These are phyloP conservation scores for Petrocephalus microphthalmus DNA, from an alignment of 2,113 vertebrate genomes.

Conservation along the genomic window DNA sequence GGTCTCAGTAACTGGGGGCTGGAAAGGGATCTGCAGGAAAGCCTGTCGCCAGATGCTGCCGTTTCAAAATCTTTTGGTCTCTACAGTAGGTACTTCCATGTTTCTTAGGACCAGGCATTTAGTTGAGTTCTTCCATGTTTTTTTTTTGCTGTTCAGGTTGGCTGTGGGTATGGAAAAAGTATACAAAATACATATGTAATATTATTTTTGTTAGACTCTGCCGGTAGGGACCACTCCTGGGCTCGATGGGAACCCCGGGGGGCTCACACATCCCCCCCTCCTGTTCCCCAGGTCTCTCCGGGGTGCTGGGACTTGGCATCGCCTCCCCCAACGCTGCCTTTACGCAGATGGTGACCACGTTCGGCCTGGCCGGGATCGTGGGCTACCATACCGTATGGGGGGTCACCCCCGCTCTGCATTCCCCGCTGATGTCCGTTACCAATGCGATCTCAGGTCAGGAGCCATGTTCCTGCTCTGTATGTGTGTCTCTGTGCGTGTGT, in stretches of 20 bases:
- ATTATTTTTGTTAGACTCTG: background rate
- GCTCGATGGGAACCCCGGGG: background rate
- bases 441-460: constrained; percentile 91
- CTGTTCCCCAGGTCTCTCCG: constrained; percentile 38
- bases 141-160: background rate
- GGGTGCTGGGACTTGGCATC: constrained; percentile 70
- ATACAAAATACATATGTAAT: background rate
- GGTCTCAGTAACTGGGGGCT: background rate
- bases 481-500: background rate
- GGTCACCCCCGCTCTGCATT: constrained; percentile 91
- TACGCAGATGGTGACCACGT: constrained; percentile 91
- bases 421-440: constrained; percentile 96
- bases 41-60: background rate
- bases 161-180: background rate
- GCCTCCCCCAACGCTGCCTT: constrained; percentile 79
- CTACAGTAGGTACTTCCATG: background rate
- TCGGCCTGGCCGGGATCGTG: constrained; percentile 91
- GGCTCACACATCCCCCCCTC: background rate
- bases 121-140: background rate
- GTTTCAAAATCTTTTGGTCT: background rate
- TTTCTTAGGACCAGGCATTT: background rate
- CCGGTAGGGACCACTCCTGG: background rate
- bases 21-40: background rate
- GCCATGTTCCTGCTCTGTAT: too few species aligned
- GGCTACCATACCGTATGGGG: constrained; percentile 98